Conservation (phyloP, 1,140 invertebrate species). For the Drosophila auraria region DNA sequence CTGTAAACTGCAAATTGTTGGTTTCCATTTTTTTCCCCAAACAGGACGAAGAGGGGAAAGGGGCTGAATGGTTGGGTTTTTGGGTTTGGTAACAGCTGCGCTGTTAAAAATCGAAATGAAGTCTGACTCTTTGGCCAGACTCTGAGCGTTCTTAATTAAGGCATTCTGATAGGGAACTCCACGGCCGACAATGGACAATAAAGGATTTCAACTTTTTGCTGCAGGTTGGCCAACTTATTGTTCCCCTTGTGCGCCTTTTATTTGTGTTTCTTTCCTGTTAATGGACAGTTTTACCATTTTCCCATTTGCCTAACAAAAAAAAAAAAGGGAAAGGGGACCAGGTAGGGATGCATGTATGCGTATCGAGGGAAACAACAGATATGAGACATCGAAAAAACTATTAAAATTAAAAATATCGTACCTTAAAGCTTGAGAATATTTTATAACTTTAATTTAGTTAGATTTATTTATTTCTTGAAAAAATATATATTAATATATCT, state of each 20-base stretch:
- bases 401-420: neutral
- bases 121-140: conserved; percentile 57
- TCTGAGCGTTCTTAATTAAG: conserved; percentile 75
- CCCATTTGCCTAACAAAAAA: conserved; percentile 49
- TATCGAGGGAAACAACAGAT: conserved; percentile 11
- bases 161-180: conserved; percentile 71
- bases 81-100: conserved; percentile 57
- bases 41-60: conserved; percentile 37
- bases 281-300: conserved; percentile 68
- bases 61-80: conserved; percentile 32
- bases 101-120: conserved; percentile 65
- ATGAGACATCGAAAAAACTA: neutral
- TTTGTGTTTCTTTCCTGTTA: conserved; percentile 39
- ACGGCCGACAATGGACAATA: conserved; percentile 61
- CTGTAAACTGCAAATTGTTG: conserved; percentile 77
- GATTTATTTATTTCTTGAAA: neutral
- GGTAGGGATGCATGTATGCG: conserved; percentile 8
- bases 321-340: neutral
- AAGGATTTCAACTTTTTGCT: conserved; percentile 59
- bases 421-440: neutral
- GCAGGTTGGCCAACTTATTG: conserved; percentile 39
- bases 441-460: too few species aligned
- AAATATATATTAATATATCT: too few species aligned
- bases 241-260: conserved; percentile 15
- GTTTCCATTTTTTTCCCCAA: conserved; percentile 54